A percentile compares a stretch with the other conserved stretches of the same genome.
Evolutionary conservation across 2,797 vertebrate genomes (phyloP).

Genomic region (Emydoidea blandingii): DNA sequence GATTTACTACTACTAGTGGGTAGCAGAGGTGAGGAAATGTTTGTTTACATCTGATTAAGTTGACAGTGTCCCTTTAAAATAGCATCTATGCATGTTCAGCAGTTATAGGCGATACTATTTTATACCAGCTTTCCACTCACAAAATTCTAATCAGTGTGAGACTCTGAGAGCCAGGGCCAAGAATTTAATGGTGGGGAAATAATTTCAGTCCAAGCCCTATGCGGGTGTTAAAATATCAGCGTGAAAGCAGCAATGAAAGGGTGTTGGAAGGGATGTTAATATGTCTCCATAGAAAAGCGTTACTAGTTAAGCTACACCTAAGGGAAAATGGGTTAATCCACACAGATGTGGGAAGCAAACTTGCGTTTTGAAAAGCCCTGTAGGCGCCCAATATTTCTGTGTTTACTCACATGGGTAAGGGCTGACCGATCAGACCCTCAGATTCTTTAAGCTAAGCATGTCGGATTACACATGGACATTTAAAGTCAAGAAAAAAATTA

Average conservation of each 20-base stretch:
- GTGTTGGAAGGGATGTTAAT: not conserved
- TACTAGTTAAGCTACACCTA: not conserved
- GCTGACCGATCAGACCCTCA: rapidly evolving
- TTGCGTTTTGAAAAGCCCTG: rapidly evolving
- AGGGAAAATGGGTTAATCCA: not conserved
- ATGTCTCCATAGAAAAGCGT: not conserved
- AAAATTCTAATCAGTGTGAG: not conserved
- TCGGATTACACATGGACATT: not conserved
- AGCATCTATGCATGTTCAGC: not conserved
- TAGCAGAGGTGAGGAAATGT: not conserved
- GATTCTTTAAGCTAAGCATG: not conserved
- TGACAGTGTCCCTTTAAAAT: not conserved
- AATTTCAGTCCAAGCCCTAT: not conserved
- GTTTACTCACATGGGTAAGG: rapidly evolving
- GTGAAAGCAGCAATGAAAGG: rapidly evolving
- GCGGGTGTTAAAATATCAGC: rapidly evolving
- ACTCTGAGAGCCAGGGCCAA: not conserved
- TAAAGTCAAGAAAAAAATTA: not conserved
- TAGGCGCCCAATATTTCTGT: not conserved
- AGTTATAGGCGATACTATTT: not conserved
- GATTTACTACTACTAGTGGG: not conserved
- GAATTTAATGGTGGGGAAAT: rapidly evolving
- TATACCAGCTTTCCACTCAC: not conserved
- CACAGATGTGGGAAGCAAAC: rapidly evolving
- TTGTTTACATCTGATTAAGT: not conserved